phyloP scores from a whole-genome alignment of 2,113 vertebrate genomes.

The Pipra filicauda region DNA sequence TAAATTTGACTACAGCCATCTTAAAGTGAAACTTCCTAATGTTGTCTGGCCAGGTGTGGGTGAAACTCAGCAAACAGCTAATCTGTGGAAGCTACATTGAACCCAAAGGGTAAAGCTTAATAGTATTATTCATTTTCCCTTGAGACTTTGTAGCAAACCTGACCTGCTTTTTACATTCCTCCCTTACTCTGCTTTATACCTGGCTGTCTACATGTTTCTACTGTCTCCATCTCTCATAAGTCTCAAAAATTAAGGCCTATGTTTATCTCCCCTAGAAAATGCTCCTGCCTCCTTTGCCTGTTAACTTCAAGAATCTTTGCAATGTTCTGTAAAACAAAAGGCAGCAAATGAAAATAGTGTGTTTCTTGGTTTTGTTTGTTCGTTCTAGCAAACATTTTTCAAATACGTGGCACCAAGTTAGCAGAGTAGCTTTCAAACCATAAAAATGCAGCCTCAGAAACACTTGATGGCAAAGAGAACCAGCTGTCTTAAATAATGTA shows the following conservation, averaged over 20 bases:
- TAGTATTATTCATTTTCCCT: background rate
- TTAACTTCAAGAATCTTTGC: background rate
- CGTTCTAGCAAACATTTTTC: background rate
- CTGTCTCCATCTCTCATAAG: background rate
- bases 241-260: background rate
- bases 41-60: background rate
- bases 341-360: background rate
- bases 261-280: background rate
- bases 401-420: background rate
- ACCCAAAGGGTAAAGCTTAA: background rate
- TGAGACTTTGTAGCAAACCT: background rate
- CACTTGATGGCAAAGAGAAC: background rate
- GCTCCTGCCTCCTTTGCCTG: background rate
- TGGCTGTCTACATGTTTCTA: background rate
- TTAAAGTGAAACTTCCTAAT: background rate
- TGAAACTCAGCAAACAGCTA: background rate
- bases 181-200: background rate
- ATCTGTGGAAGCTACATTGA: background rate
- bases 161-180: background rate
- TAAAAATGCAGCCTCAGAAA: background rate
- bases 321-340: background rate
- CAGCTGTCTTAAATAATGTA: background rate
- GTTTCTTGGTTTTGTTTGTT: background rate
- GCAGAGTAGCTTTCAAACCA: background rate
- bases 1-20: background rate